Percentiles rank a stretch among this genome's conserved stretches.
These are phyloP conservation scores for Diplosoma virens DNA, from an alignment of 23 tunicate species.

Conservation along the genomic window DNA sequence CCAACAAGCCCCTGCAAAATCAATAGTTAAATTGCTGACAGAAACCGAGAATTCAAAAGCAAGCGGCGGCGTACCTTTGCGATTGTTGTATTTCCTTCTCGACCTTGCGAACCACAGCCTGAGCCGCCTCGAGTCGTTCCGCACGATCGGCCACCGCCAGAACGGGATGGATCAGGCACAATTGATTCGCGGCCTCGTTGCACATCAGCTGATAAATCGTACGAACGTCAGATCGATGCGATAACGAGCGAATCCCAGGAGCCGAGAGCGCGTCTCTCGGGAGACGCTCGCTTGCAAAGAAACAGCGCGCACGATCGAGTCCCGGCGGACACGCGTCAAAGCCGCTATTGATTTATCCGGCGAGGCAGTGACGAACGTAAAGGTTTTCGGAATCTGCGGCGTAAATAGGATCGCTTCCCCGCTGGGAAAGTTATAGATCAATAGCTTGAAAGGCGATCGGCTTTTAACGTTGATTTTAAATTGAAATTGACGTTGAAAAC, in stretches of 20 bases:
- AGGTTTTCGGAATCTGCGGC: too few species aligned
- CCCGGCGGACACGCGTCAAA: neutral
- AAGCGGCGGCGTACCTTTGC: neutral
- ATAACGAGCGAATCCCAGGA: constrained; percentile 2
- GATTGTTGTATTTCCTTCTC: neutral
- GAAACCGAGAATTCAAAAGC: neutral
- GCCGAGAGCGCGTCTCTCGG: neutral
- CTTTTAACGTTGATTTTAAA: too few species aligned
- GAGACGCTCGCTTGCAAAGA: neutral
- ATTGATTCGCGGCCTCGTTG: constrained; percentile 17
- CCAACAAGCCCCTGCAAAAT: neutral
- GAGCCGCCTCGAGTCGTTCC: constrained; percentile 22
- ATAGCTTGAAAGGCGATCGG: too few species aligned
- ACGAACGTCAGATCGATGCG: too few species aligned
- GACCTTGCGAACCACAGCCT: constrained; percentile 10
- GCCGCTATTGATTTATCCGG: too few species aligned
- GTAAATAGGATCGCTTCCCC: too few species aligned
- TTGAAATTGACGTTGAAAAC: too few species aligned
- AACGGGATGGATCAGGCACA: constrained; percentile 15
- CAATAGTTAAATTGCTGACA: neutral
- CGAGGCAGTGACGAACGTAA: too few species aligned
- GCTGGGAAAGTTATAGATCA: too few species aligned
- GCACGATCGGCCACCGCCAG: neutral
- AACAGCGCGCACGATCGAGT: neutral
- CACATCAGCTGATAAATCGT: constrained; percentile 11